These are phyloP conservation scores for Drosophila melanosoma DNA, from an alignment of 2,888 invertebrate species.

Conservation along the genomic window DNA sequence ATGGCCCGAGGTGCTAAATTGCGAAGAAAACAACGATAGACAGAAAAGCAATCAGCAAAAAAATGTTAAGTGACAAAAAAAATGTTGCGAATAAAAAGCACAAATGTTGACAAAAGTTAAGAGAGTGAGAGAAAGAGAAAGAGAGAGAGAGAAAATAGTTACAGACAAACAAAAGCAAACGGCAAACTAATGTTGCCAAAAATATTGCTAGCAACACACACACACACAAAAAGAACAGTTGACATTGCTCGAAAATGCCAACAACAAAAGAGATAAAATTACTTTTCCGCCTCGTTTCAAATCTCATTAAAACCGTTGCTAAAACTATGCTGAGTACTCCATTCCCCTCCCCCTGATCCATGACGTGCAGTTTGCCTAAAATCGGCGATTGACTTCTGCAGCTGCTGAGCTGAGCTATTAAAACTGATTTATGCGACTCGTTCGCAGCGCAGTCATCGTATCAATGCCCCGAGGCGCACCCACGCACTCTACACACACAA, in stretches of 20 bases:
- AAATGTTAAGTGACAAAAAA: not conserved
- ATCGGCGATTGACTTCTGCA: slow-evolving; percentile 59
- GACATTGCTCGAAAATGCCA: slow-evolving; percentile 29
- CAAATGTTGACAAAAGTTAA: not conserved
- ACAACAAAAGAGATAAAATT: slow-evolving; percentile 42
- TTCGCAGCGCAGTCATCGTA: slow-evolving; percentile 31
- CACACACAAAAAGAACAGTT: slow-evolving; percentile 27
- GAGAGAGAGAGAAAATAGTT: not conserved
- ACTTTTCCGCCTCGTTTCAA: slow-evolving; percentile 52
- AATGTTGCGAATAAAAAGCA: not conserved
- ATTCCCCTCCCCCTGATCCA: not conserved
- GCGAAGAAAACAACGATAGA: not conserved
- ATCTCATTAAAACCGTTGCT: slow-evolving; percentile 65
- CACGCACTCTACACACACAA: slow-evolving; percentile 48
- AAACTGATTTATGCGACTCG: slow-evolving; percentile 69
- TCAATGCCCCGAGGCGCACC: slow-evolving; percentile 60
- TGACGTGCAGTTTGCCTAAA: slow-evolving; percentile 50
- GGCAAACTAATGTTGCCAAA: slow-evolving; percentile 63
- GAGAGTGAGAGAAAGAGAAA: not conserved
- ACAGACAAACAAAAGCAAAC: slow-evolving; percentile 18
- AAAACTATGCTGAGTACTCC: slow-evolving; percentile 33
- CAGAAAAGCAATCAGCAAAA: not conserved
- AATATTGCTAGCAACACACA: slow-evolving; percentile 54
- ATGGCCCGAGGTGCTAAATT: not conserved
- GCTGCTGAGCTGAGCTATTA: slow-evolving; percentile 74